Evolutionary conservation across 2,113 vertebrate species (phyloP), one percentile per base, ranked within the genome.

Genomic region (Myocastor coypus): DNA sequence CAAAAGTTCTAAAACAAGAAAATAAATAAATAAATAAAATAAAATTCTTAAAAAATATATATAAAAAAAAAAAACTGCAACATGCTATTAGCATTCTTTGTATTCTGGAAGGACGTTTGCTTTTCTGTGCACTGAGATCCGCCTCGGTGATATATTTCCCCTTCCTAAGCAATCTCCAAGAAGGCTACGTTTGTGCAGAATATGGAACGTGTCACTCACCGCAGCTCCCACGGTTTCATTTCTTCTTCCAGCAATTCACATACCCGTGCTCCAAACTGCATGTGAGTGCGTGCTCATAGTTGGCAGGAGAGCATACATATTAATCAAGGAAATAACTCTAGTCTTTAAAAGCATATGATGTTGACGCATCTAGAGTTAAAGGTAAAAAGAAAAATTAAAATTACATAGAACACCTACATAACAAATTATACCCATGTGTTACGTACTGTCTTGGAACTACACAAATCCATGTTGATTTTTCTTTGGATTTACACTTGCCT

Each of bases 391-490:
- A 20, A 16, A 46, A 46, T 10, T 69, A 57, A 89, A 78, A 73
- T 30, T 2, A 4, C 19, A 20, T 1, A 55, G 22, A 26, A 30
- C n/a, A 46, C 42, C 13, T 69, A 19, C 1, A 46, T 34, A 20
- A 86, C 24, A 46, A 46, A n/a, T 26, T 57, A 42, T 32, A 63
- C 26, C 8, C 34, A 34, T 42, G 2, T 64, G n/a, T 9, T 86
- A n/a, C 77, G 0, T 2, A 11, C 83, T n/a, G 1, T 12, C 1
- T 24, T 68, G 13, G 4, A 22, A 16, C 9, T 17, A 66, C 3
- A 30, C 16, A 59, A 61, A 59, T 78, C 50, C 5, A 34, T 24
- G 34, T 52, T 85, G 26, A 85, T 32, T 66, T 66, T 64, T 30
- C 19, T 69, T 37, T 37, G 37, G 68, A 37, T 71, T 71, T 71